These are phyloP conservation scores for Halocynthia aurantium DNA, from an alignment of 23 tunicate genomes.

Conservation along the genomic window DNA sequence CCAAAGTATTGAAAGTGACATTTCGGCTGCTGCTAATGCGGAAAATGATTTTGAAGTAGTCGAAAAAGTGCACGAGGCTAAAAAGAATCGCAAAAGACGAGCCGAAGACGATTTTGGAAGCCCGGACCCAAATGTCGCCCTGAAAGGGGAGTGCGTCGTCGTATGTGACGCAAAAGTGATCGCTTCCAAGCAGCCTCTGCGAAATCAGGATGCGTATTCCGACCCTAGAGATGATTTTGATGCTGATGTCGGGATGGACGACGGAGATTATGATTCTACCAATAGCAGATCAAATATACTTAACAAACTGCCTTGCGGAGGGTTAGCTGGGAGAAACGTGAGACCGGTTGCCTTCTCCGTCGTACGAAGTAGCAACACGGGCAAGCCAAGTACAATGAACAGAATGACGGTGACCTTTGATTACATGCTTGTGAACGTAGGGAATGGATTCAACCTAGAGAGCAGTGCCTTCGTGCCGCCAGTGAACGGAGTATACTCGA, in stretches of 20 bases:
- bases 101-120: background rate
- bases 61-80: no score
- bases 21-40: no score
- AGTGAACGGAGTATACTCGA: constrained; percentile 37
- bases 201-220: constrained; percentile 29
- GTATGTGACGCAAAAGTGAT: constrained; percentile 37
- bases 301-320: background rate
- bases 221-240: background rate
- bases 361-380: background rate
- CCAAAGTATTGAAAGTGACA: no score
- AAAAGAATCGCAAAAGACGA: no score
- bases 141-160: constrained; percentile 52
- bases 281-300: background rate
- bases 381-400: background rate
- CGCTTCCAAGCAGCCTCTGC: background rate
- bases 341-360: constrained; percentile 5
- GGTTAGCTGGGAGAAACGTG: background rate
- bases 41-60: no score
- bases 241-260: background rate
- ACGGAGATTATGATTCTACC: background rate
- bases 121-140: constrained; percentile 19
- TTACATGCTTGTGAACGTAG: constrained; percentile 31
- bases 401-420: constrained; percentile 27
- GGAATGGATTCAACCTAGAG: constrained; percentile 30
- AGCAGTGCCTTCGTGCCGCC: constrained; percentile 29